These are phyloP conservation scores for Lasioglossum morio DNA, from an alignment of 2,888 invertebrate genomes.

Conservation along the genomic window DNA sequence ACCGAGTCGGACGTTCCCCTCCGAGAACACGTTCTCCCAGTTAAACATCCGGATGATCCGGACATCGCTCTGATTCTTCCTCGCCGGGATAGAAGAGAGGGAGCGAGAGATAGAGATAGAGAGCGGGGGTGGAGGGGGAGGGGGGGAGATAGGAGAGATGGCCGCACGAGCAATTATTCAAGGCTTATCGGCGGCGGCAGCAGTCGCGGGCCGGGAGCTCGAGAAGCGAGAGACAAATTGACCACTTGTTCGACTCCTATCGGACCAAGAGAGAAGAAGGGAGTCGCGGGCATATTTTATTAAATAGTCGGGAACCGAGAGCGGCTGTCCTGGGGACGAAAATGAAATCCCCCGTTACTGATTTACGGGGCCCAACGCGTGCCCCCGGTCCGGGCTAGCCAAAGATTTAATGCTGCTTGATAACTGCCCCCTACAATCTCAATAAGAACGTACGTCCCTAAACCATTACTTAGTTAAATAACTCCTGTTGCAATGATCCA, in stretches of 20 bases:
- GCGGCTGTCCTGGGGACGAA: constrained; percentile 19
- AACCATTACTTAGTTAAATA: neutral
- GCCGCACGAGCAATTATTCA: constrained; percentile 1
- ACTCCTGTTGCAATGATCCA: neutral
- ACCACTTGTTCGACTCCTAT: constrained; percentile 40
- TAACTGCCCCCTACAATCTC: neutral
- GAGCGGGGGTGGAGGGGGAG: neutral
- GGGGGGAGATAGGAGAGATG: neutral
- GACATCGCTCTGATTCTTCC: constrained; percentile 56
- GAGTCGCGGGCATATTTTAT: constrained; percentile 30
- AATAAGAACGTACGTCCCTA: neutral
- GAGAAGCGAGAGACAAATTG: constrained; percentile 34
- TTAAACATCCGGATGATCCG: neutral
- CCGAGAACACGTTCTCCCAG: neutral
- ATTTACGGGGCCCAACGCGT: constrained; percentile 14
- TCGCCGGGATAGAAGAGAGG: constrained; percentile 8
- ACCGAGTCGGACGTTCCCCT: constrained; percentile 32
- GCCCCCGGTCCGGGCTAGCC: neutral
- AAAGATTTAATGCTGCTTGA: neutral
- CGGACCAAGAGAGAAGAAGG: constrained; percentile 2
- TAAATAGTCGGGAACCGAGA: constrained; percentile 1
- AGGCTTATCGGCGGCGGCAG: constrained; percentile 2
- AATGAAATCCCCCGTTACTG: constrained; percentile 25
- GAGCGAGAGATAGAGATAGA: neutral
- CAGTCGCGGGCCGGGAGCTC: neutral